Conservation (phyloP, 1,140 invertebrate genomes). For the Pogonus chalceus region DNA sequence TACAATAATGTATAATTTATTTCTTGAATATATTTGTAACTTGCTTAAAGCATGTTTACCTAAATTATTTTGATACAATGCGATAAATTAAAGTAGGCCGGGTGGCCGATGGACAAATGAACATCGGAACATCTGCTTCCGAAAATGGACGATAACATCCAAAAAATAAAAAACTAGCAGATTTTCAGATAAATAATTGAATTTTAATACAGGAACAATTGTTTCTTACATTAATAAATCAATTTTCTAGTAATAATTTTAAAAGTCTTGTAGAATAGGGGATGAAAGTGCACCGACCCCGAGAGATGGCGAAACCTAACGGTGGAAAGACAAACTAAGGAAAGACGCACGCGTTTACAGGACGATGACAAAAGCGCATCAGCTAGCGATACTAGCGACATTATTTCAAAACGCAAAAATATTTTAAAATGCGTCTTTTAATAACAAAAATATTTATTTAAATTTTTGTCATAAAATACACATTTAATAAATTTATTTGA, state of each 20-base stretch:
- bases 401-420: no score
- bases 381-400: neutral
- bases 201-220: no score
- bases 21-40: neutral
- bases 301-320: neutral
- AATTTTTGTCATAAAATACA: no score
- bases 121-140: neutral
- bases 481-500: no score
- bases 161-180: neutral
- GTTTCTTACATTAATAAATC: no score
- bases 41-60: neutral
- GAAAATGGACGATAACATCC: neutral
- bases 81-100: neutral
- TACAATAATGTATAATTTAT: no score
- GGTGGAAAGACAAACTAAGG: neutral
- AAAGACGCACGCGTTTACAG: neutral
- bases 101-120: neutral
- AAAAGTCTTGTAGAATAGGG: no score
- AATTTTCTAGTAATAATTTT: no score
- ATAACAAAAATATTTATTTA: neutral
- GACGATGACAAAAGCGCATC: neutral
- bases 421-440: neutral
- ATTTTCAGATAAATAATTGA: neutral
- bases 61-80: constrained; percentile 1
- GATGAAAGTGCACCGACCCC: no score